Evolutionary conservation across 2,797 vertebrate genomes (phyloP), one percentile per base, ranked within the genome.

Genomic region (Hippoglossus hippoglossus): DNA sequence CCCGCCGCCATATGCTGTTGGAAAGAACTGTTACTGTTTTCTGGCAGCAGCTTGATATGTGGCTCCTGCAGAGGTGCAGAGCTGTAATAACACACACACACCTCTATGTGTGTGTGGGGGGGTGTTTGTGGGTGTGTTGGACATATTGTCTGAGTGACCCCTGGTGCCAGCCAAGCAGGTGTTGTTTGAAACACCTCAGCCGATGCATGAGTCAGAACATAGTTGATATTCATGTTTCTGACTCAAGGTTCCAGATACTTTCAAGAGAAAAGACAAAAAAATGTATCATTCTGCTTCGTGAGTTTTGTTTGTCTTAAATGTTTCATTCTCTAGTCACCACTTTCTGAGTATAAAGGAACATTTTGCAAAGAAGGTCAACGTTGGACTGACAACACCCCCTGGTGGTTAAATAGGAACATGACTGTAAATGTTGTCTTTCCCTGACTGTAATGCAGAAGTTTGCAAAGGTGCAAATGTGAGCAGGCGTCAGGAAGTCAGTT

Each of bases 1-100:
- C 57, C 67, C 82, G 65, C 54, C 34, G 79, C 89, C 89, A 93
- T 92, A 89, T 93, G 91, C 68, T 70, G 55, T 19, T 75, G 77
- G 83, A 75, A 71, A 82, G 78, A 73, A 78, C 57, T 16, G 15
- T 72, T 69, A 46, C 67, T 67, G 18, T 46, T 79, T 65, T 55
- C 61, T 62, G 31, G 53, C 44, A 46, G 46, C 46, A n/a, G 62
- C 67, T 16, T 52, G 41, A 80, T 65, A 16, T 25, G 52, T 62
- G 36, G 34, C 73, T 64, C 46, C 24, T 62, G 28, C 36, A 9
- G 57, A 36, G 52, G 39, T 10, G 6, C 0, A 49, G 18, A 72
- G 36, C 13, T 7, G 0, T 3, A 1, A 7, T 66, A 7, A 63
- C 13, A 5, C 19, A 22, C 19, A 22, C 31, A 62, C 5, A 2